Conservation (phyloP, 2,888 invertebrate genomes). For the Parnassius glacialis region DNA sequence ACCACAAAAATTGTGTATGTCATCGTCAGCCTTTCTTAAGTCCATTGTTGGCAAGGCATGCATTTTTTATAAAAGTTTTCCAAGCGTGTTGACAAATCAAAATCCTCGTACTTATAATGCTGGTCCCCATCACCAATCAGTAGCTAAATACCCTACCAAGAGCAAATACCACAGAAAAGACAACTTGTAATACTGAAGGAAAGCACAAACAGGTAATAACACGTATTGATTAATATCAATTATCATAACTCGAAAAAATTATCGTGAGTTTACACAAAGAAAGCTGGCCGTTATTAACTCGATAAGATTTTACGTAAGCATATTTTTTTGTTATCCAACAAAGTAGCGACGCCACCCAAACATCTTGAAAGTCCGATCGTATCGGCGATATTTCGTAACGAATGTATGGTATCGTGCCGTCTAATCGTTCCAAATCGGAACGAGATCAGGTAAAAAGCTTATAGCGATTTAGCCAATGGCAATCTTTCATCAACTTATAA, state of each 20-base stretch:
- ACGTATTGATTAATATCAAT: not conserved
- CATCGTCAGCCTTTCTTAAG: too few species aligned
- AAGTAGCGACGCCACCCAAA: slow-evolving; percentile 55
- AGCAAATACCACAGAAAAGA: too few species aligned
- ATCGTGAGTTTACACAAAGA: slow-evolving; percentile 29
- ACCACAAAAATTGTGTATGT: too few species aligned
- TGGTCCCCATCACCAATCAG: too few species aligned
- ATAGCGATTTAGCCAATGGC: slow-evolving; percentile 23
- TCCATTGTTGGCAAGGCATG: too few species aligned
- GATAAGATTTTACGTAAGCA: slow-evolving; percentile 66
- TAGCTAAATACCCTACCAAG: too few species aligned
- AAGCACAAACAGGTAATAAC: not conserved
- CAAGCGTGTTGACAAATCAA: too few species aligned
- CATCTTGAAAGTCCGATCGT: slow-evolving; percentile 67
- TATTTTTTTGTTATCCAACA: slow-evolving; percentile 53
- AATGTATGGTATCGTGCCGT: slow-evolving; percentile 51
- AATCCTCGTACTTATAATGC: too few species aligned
- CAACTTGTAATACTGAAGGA: too few species aligned
- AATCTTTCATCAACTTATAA: too few species aligned
- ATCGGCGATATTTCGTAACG: slow-evolving; percentile 65
- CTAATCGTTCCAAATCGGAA: slow-evolving; percentile 45
- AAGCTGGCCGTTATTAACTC: slow-evolving; percentile 32
- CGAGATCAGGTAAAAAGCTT: slow-evolving; percentile 34
- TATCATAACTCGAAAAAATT: not conserved
- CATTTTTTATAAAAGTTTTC: too few species aligned